Evolutionary conservation across 2,113 vertebrate genomes (phyloP).

Genomic region (Elephas maximus): DNA sequence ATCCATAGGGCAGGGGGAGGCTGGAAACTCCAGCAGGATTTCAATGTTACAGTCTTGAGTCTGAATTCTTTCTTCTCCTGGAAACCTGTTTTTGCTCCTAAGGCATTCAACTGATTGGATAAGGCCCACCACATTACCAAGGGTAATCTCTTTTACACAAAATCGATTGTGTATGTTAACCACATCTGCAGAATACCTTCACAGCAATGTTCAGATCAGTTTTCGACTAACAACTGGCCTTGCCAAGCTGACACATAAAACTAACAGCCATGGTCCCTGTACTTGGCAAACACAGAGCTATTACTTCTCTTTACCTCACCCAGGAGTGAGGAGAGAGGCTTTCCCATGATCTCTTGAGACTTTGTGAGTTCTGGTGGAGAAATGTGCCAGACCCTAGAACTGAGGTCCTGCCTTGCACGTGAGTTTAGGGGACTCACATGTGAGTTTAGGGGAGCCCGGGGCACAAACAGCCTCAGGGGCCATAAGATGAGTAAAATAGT

Average conservation of each 20-base stretch:
- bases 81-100: neutral
- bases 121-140: neutral
- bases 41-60: neutral
- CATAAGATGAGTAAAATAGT: accelerated
- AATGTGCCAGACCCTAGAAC: neutral
- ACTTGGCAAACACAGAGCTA: accelerated
- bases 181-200: neutral
- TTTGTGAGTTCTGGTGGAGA: neutral
- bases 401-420: neutral
- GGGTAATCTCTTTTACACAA: neutral
- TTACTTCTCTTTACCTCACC: too few species aligned
- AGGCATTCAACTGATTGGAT: neutral
- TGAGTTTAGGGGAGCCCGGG: accelerated
- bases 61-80: neutral
- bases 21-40: neutral
- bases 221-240: too few species aligned
- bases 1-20: neutral
- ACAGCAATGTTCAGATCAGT: too few species aligned
- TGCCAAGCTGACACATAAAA: too few species aligned
- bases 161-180: neutral
- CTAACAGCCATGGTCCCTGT: too few species aligned
- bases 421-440: neutral
- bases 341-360: too few species aligned
- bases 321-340: neutral
- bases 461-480: neutral